These are phyloP conservation scores for Helostoma temminkii DNA, from an alignment of 2,797 vertebrate species.

Conservation along the genomic window DNA sequence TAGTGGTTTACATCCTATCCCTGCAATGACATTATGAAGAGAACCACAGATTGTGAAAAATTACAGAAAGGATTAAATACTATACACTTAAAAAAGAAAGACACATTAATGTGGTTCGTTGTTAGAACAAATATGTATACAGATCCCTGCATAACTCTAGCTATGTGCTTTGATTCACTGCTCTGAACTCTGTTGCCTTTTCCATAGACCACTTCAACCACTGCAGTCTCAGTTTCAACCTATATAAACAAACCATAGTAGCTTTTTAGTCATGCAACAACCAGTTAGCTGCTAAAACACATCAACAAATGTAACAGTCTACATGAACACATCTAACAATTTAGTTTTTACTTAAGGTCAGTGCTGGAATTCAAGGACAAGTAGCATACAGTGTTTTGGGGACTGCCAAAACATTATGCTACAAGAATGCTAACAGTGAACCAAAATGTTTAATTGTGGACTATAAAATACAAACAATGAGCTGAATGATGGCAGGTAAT, in stretches of 20 bases:
- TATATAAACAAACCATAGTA: conserved; percentile 63
- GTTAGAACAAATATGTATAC: conserved; percentile 44
- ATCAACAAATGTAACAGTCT: conserved; percentile 10
- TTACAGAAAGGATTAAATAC: conserved; percentile 23
- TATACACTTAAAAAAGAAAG: conserved; percentile 8
- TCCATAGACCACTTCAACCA: conserved; percentile 40
- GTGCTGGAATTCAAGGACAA: not conserved
- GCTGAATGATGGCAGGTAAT: not conserved
- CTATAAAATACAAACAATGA: not conserved
- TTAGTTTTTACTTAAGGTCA: conserved; percentile 25
- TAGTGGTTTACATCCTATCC: conserved; percentile 45
- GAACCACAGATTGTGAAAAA: conserved; percentile 41
- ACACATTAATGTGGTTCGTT: conserved; percentile 40
- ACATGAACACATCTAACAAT: conserved; percentile 14
- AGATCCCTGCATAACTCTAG: conserved; percentile 46
- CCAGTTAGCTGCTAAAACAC: conserved; percentile 19
- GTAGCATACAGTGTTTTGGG: not conserved
- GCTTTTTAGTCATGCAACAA: conserved; percentile 49
- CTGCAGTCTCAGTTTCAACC: conserved; percentile 55
- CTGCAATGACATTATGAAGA: conserved; percentile 25
- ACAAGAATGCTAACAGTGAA: not conserved
- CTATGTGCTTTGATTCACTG: conserved; percentile 31
- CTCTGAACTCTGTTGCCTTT: conserved; percentile 32
- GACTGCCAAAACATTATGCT: not conserved
- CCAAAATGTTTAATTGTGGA: not conserved